Evolutionary conservation across 1,140 invertebrate species (phyloP).

Genomic region (Drosophila varians): DNA sequence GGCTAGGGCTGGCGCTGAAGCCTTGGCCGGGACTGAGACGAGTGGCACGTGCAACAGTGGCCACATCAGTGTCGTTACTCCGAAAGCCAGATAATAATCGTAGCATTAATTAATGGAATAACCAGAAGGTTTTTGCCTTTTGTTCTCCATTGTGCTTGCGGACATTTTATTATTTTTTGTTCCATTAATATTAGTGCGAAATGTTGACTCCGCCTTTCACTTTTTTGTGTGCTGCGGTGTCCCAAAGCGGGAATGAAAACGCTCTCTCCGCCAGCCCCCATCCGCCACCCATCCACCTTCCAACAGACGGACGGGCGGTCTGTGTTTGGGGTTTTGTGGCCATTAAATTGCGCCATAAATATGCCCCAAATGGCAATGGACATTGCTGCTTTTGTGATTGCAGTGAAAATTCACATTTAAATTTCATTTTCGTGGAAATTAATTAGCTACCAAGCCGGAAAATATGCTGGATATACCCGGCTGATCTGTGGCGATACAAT

Average conservation of each 20-base stretch:
- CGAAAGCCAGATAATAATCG: slow-evolving; percentile 60
- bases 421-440: slow-evolving; percentile 44
- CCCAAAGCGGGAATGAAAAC: slow-evolving; percentile 11
- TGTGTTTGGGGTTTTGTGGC: slow-evolving; percentile 34
- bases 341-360: slow-evolving; percentile 48
- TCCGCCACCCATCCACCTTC: too few species aligned
- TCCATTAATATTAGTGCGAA: slow-evolving; percentile 48
- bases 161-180: slow-evolving; percentile 45
- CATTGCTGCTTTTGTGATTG: slow-evolving; percentile 43
- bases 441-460: slow-evolving; percentile 42
- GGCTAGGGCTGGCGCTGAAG: too few species aligned
- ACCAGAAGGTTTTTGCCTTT: slow-evolving; percentile 49
- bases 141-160: slow-evolving; percentile 12
- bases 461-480: slow-evolving; percentile 29
- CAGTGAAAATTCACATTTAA: slow-evolving; percentile 47
- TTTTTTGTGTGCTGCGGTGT: slow-evolving; percentile 9
- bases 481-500: slow-evolving; percentile 35
- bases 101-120: slow-evolving; percentile 70
- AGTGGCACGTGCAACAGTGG: slow-evolving; percentile 18
- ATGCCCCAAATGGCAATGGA: slow-evolving; percentile 44
- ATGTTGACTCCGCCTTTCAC: slow-evolving; percentile 2
- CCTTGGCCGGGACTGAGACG: slow-evolving; percentile 45
- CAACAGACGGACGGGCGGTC: slow-evolving; percentile 4
- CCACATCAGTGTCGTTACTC: slow-evolving; percentile 31
- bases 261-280: neutral